Conservation (phyloP, 2,888 invertebrate species). For the Thymelicus sylvestris region DNA sequence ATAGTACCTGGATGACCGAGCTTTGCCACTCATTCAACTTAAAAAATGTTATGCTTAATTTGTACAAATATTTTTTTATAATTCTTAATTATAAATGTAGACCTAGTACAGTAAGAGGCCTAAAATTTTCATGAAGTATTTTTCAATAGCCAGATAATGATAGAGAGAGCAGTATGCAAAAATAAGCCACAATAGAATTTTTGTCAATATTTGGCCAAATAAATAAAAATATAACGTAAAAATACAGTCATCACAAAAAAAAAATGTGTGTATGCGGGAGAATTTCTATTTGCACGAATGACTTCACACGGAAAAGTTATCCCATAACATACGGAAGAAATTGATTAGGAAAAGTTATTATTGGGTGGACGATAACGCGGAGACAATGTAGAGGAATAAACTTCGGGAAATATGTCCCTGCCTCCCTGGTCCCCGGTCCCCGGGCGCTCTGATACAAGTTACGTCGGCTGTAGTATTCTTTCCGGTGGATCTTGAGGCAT, state of each 20-base stretch:
- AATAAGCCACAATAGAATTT: too few relatives aligned
- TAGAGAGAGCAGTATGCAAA: too few relatives aligned
- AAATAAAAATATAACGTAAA: not conserved
- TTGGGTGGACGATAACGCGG: conserved; percentile 39
- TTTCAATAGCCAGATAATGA: too few relatives aligned
- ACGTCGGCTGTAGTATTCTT: not conserved
- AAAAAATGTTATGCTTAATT: too few relatives aligned
- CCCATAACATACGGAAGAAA: conserved; percentile 43
- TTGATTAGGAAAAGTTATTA: conserved; percentile 48
- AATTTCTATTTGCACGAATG: conserved; percentile 17
- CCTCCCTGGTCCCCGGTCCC: too few relatives aligned
- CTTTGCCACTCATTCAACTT: too few relatives aligned
- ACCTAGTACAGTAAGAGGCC: too few relatives aligned
- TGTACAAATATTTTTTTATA: too few relatives aligned
- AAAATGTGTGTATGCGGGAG: not conserved
- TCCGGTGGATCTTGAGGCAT: not conserved
- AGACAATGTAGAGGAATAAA: conserved; percentile 20
- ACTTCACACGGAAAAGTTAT: conserved; percentile 39
- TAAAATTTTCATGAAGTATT: too few relatives aligned
- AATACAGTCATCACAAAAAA: not conserved
- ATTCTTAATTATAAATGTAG: too few relatives aligned
- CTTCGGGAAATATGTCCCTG: conserved; percentile 14
- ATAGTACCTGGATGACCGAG: too few relatives aligned
- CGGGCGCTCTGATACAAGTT: not conserved
- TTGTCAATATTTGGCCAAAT: not conserved